Evolutionary conservation across 2,888 invertebrate genomes (phyloP), one percentile per base, ranked within the genome.

Genomic region (Drosophila neonasuta): DNA sequence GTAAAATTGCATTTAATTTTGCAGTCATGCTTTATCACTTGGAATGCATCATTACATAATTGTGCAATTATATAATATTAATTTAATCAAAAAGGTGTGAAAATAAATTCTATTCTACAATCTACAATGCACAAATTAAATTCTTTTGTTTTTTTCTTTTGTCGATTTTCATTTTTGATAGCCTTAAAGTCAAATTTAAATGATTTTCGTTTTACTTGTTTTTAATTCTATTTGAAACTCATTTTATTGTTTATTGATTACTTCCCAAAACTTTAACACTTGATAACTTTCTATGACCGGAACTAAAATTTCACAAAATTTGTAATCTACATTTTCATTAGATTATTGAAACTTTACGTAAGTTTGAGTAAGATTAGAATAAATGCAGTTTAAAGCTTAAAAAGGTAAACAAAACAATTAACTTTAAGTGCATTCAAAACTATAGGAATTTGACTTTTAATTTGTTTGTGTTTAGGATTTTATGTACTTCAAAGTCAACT

Each of bases 1-100:
- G 24, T 52, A 32, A 46, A 60, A 63, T 61, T 67, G 9, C 11
- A 41, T 45, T 57, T 42, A 9, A 60, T 45, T 52, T 45, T 50
- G 15, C 46, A 55, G 39, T n/a, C 50, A 20, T 51, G 36, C 57
- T 73, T 62, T 59, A 56, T 62, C 42, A 46, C 49, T 62, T 46
- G 13, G 39, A 65, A 51, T 54, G 54, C 36, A n/a, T 62, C 51
- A 62, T 62, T 59, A 41, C 62, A 65, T 48, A 65, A 52, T 68
- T 52, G 45, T 4, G 49, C 50, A 72, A 17, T 62, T 72, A 15
- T 39, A 72, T 62, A 9, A 55, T 51, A 41, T 49, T 10, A 41
- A 67, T 61, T 48, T 39, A 44, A 56, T 59, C 29, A 42, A 13
- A 13, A 44, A 52, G 29, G 41, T 59, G 64, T 45, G 30, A 41